These are phyloP conservation scores for Phoxinus dragarum DNA, from an alignment of 2,797 vertebrate genomes.

Conservation along the genomic window DNA sequence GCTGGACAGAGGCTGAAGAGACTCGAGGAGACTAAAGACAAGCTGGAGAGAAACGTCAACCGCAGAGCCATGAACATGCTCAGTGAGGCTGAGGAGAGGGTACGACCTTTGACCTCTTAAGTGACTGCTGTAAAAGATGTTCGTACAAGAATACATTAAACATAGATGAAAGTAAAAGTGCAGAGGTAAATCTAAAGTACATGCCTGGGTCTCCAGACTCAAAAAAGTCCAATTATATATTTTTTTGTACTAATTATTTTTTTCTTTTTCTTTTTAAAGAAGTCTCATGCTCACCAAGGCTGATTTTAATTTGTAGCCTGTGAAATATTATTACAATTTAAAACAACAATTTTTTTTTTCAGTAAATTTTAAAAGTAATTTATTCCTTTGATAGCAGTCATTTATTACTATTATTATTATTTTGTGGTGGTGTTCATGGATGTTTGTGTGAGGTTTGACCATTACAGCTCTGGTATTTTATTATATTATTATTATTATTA, in stretches of 20 bases:
- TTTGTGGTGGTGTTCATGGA: background rate
- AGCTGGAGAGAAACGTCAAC: conserved; percentile 88
- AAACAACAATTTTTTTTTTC: background rate
- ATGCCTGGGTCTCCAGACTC: background rate
- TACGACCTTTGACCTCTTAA: conserved; percentile 66
- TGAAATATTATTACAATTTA: background rate
- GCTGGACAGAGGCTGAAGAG: conserved; percentile 87
- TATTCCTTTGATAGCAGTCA: background rate
- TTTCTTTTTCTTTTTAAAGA: too few relatives aligned
- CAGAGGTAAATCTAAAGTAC: background rate
- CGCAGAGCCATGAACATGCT: conserved; percentile 90
- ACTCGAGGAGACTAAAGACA: conserved; percentile 84
- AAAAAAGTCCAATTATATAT: background rate
- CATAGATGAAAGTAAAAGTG: background rate
- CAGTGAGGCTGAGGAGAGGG: conserved; percentile 90
- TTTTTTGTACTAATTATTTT: background rate
- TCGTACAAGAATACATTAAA: background rate
- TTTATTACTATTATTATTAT: background rate
- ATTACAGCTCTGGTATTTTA: background rate
- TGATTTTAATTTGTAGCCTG: background rate
- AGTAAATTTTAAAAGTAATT: background rate
- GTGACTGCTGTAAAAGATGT: background rate
- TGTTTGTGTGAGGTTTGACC: background rate
- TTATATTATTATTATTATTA: background rate
- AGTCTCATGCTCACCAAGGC: background rate